Conservation (phyloP, 2,797 vertebrate species). For the Melanotaenia nigrans region DNA sequence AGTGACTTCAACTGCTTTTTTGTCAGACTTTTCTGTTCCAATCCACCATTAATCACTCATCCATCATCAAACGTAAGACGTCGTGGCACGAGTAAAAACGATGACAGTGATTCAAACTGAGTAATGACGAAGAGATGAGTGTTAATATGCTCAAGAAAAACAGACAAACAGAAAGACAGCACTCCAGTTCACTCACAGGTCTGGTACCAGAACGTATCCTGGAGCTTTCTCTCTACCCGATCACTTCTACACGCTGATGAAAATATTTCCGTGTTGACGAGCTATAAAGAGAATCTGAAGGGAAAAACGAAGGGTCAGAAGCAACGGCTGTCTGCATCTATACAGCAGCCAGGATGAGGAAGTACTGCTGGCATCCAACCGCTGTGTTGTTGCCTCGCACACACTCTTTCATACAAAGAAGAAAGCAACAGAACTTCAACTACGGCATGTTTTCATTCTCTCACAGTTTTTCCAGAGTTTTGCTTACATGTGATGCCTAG, state of each 20-base stretch:
- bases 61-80: conserved; percentile 16
- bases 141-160: conserved; percentile 10
- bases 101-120: neutral
- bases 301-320: conserved; percentile 34
- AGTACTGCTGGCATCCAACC: conserved; percentile 60
- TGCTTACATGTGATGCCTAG: conserved; percentile 27
- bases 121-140: conserved; percentile 15
- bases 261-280: conserved; percentile 7
- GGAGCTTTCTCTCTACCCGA: conserved; percentile 31
- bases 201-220: conserved; percentile 25
- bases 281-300: conserved; percentile 16
- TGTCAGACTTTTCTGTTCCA: conserved; percentile 22
- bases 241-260: conserved; percentile 3
- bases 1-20: conserved; percentile 35
- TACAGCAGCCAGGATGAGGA: conserved; percentile 67
- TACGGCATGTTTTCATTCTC: conserved; percentile 55
- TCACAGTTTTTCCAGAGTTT: conserved; percentile 56
- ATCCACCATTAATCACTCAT: neutral
- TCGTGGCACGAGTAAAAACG: neutral
- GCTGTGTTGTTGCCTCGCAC: conserved; percentile 36
- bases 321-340: conserved; percentile 40
- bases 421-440: conserved; percentile 30
- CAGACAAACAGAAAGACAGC: conserved; percentile 15
- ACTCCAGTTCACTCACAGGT: conserved; percentile 57
- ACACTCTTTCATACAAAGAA: conserved; percentile 53